These are phyloP conservation scores for Lacanobia oleracea DNA, from an alignment of 2,888 invertebrate genomes.

Conservation along the genomic window DNA sequence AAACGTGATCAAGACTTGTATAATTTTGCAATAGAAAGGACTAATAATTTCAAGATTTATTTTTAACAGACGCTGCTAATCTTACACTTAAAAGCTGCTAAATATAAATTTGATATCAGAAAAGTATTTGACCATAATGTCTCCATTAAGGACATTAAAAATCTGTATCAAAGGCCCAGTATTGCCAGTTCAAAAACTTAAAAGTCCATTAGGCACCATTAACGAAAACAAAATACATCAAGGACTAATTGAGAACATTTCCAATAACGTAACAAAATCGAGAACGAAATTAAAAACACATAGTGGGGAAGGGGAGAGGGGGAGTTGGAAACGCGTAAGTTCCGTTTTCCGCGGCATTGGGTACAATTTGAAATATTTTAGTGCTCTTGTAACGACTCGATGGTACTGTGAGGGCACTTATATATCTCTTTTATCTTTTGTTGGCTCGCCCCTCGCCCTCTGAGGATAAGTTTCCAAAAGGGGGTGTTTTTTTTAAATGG, in stretches of 20 bases:
- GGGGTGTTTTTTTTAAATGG: conserved; percentile 79
- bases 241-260: conserved; percentile 58
- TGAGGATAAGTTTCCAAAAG: conserved; percentile 77
- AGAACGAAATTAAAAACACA: conserved; percentile 76
- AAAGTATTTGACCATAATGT: conserved; percentile 32
- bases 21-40: conserved; percentile 8
- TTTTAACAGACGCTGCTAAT: neutral
- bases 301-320: conserved; percentile 64
- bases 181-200: conserved; percentile 32
- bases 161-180: conserved; percentile 17
- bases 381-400: conserved; percentile 90
- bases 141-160: conserved; percentile 39
- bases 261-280: conserved; percentile 70
- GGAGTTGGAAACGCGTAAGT: conserved; percentile 83
- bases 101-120: conserved; percentile 22
- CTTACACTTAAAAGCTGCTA: neutral
- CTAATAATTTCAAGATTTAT: conserved; percentile 1
- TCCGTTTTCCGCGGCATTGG: conserved; percentile 91
- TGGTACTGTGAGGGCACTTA: conserved; percentile 90
- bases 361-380: conserved; percentile 91
- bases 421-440: conserved; percentile 90
- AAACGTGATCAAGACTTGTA: conserved; percentile 9
- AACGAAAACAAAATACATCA: conserved; percentile 51
- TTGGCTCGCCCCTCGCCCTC: conserved; percentile 86
- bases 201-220: conserved; percentile 45